Evolutionary conservation across 2,113 vertebrate species (phyloP), one percentile per base, ranked within the genome.

Genomic region (Dasyprocta punctata): DNA sequence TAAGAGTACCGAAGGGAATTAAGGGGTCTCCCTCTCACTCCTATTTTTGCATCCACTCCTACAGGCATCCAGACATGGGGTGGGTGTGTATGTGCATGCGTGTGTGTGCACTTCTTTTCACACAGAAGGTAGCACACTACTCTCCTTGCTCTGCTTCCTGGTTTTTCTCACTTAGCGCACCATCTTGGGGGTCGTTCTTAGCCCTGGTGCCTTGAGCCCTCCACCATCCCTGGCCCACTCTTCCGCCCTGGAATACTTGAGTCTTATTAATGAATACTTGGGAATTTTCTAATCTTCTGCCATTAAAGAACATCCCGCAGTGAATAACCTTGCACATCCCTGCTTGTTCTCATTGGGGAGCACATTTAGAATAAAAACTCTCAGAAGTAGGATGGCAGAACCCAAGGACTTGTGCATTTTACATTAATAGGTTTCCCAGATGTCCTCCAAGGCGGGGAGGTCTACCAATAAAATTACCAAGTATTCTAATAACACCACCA

Each of bases 401-500:
- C 8, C 52, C 90, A 83, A 58, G 26, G 41, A 41, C 65, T 26
- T 16, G 44, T n/a, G 36, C 41, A 4, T 86, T 63, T 82, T 81
- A 69, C 24, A 26, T 54, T 89, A 86, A 63, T 38, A 93, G 82
- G 56, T 61, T 84, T 75, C 90, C 69, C 84, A 54, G 86, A 52
- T 71, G 65, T 12, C 84, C 67, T 86, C 30, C 33, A 78, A 63
- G 30, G 33, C 69, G 54, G 54, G 52, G 54, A 19, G 54, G 17
- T 69, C n/a, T 71, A 73, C 52, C 47, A 33, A 28, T 24, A 86
- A 89, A 92, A 94, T 69, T 60, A 80, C 83, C 65, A 89, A 52
- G 60, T 77, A 80, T 91, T 89, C 88, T 93, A 96, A 69, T 80
- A 86, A 36, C 7, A 61, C 77, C 44, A 33, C 49, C 63, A n/a